A percentile compares a stretch with the other conserved stretches of the same genome.
These are phyloP conservation scores for Himalopsyche phryganea DNA, from an alignment of 1,140 invertebrate genomes.

Conservation along the genomic window DNA sequence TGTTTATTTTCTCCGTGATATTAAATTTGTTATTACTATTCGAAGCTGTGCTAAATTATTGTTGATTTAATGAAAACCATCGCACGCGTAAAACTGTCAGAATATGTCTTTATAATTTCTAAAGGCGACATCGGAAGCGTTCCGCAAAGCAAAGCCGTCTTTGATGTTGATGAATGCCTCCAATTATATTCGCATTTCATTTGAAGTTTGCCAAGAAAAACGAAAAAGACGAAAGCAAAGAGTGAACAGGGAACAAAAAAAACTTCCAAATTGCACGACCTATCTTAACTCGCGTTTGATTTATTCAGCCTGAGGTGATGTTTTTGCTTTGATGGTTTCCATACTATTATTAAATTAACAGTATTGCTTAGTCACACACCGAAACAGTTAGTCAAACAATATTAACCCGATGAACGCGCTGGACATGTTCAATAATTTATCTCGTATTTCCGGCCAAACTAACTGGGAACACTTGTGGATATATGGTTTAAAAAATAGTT, in stretches of 20 bases:
- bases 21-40: too few species aligned
- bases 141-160: not conserved
- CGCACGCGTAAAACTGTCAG: too few species aligned
- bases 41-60: too few species aligned
- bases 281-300: not conserved
- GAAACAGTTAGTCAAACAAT: not conserved
- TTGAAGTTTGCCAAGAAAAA: constrained; percentile 15
- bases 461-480: too few species aligned
- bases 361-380: too few species aligned
- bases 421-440: too few species aligned
- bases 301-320: not conserved
- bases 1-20: too few species aligned
- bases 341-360: not conserved
- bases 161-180: constrained; percentile 19
- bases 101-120: not conserved
- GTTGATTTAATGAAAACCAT: too few species aligned
- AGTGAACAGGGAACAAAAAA: not conserved
- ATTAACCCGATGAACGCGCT: too few species aligned
- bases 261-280: not conserved
- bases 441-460: too few species aligned
- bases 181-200: constrained; percentile 26
- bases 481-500: too few species aligned
- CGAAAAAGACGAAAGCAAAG: not conserved
- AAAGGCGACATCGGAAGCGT: not conserved
- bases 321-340: not conserved